A percentile compares a stretch with the other conserved stretches of the same genome.
These are phyloP conservation scores for Barnardius zonarius DNA, from an alignment of 2,113 vertebrate species.

Conservation along the genomic window DNA sequence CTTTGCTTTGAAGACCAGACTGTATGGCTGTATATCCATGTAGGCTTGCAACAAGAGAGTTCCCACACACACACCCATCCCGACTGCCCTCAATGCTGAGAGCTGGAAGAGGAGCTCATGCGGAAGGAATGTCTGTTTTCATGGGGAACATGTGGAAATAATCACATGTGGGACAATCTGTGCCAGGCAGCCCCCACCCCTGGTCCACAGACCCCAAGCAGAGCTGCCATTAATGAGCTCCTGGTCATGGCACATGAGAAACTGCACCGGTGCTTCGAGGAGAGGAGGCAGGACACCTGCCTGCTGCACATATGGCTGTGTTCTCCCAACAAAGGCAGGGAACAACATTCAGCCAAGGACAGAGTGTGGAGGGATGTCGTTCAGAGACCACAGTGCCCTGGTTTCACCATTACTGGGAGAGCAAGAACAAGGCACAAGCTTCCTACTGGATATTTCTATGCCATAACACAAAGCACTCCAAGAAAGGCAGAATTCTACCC, in stretches of 20 bases:
- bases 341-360: neutral
- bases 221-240: neutral
- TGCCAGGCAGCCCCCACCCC: neutral
- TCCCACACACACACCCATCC: neutral
- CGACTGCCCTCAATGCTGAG: accelerated
- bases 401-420: neutral
- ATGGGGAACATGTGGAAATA: neutral
- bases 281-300: neutral
- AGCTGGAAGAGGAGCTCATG: neutral
- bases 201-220: neutral
- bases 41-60: neutral
- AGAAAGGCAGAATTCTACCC: neutral
- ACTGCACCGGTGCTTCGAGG: neutral
- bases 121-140: neutral
- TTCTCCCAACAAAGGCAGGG: neutral
- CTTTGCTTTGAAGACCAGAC: accelerated
- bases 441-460: neutral
- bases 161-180: neutral
- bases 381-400: neutral
- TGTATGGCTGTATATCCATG: accelerated
- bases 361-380: accelerated
- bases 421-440: neutral
- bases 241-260: neutral
- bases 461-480: neutral
- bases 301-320: neutral